Evolutionary conservation across 2,113 vertebrate species (phyloP).

Genomic region (Morone saxatilis): DNA sequence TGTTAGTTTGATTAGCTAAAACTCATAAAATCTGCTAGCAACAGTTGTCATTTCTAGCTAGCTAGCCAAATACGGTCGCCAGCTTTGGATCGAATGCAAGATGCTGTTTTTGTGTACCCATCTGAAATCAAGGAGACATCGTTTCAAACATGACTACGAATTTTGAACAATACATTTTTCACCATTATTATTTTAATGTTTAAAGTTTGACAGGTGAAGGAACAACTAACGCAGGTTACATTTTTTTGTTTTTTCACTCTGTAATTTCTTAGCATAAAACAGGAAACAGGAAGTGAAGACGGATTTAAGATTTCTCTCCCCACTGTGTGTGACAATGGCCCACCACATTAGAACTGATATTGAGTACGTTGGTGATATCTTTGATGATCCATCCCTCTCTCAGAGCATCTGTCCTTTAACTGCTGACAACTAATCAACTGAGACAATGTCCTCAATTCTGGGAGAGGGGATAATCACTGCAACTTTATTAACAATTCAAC

Average conservation of each 20-base stretch:
- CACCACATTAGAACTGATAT: slow-evolving; percentile 1
- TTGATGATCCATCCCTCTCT: slow-evolving; percentile 27
- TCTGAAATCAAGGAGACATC: too few relatives aligned
- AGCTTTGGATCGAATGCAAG: too few relatives aligned
- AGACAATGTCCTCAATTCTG: slow-evolving; percentile 27
- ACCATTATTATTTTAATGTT: too few relatives aligned
- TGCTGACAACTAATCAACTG: slow-evolving; percentile 40
- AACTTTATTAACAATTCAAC: slow-evolving; percentile 63
- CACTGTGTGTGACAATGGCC: neutral
- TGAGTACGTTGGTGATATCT: neutral
- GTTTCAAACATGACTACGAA: too few relatives aligned
- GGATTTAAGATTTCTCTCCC: neutral
- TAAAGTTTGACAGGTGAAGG: neutral
- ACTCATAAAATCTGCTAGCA: too few relatives aligned
- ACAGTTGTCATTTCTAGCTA: too few relatives aligned
- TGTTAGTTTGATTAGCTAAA: too few relatives aligned
- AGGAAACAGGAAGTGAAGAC: slow-evolving; percentile 2
- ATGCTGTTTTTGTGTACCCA: too few relatives aligned
- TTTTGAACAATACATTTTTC: too few relatives aligned
- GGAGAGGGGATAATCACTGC: slow-evolving; percentile 43
- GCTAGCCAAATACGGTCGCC: too few relatives aligned
- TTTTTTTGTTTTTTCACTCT: neutral
- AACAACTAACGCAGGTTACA: neutral
- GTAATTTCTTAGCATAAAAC: neutral
- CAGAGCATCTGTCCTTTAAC: slow-evolving; percentile 51